Percentiles rank a stretch among this genome's conserved stretches.
phyloP scores from a whole-genome alignment of 64 coral and sea anemone genomes.

The Montipora efflorescens region DNA sequence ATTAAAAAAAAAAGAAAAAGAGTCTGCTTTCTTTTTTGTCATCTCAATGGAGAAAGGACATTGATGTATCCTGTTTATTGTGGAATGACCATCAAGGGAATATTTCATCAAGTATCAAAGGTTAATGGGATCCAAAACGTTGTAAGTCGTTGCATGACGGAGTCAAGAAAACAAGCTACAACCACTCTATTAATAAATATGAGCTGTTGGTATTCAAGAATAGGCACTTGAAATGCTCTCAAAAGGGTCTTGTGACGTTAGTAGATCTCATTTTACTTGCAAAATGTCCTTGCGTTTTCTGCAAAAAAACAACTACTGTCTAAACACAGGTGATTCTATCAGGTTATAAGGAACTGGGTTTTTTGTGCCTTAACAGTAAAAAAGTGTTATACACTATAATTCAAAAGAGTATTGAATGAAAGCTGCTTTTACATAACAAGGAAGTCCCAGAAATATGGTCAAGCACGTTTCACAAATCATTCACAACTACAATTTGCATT shows the following conservation, averaged over 20 bases:
- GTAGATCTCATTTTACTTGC: conserved; percentile 8
- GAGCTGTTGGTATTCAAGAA: not conserved
- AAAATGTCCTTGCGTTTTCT: not conserved
- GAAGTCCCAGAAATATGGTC: not conserved
- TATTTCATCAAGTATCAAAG: not conserved
- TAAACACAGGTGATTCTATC: conserved; percentile 13
- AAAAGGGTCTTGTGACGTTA: conserved; percentile 28
- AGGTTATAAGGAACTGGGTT: not conserved
- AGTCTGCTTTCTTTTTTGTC: conserved; percentile 1
- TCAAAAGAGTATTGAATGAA: not conserved
- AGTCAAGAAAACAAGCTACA: conserved; percentile 3
- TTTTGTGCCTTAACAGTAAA: not conserved
- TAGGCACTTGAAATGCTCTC: conserved; percentile 8
- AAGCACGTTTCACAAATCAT: not conserved
- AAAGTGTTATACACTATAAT: not conserved
- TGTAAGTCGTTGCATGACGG: conserved; percentile 38
- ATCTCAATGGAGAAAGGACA: not conserved
- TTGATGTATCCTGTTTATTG: not conserved
- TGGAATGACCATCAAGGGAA: not conserved
- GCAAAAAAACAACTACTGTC: conserved; percentile 6
- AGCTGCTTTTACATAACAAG: not conserved
- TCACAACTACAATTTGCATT: not conserved
- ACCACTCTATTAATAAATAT: conserved; percentile 53
- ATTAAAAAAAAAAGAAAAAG: not conserved
- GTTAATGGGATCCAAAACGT: not conserved